phyloP scores from a whole-genome alignment of 2,888 invertebrate species.

The Ichneumoninae sp. region DNA sequence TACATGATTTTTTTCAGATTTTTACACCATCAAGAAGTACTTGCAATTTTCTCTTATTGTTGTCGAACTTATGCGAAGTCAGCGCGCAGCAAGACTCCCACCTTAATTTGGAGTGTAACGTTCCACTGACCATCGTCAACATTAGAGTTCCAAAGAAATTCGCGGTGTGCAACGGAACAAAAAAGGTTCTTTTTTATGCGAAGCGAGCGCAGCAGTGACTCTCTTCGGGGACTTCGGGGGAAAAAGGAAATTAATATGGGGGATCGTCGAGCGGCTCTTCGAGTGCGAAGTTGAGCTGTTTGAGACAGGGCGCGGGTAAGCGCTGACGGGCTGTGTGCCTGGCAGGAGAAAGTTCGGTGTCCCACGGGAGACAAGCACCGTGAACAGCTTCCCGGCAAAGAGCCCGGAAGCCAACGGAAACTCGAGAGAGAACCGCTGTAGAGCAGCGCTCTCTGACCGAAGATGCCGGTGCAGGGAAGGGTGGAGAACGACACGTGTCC shows the following conservation, averaged over 20 bases:
- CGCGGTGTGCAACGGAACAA: no score
- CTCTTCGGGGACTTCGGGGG: background rate
- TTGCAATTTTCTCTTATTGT: no score
- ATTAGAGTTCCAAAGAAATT: no score
- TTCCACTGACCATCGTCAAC: no score
- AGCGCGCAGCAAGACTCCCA: no score
- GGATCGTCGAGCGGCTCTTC: background rate
- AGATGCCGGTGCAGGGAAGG: conserved; percentile 26
- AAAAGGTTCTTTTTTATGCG: background rate
- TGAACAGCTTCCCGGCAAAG: conserved; percentile 37
- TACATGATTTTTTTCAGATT: no score
- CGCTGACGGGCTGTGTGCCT: conserved; percentile 24
- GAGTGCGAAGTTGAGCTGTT: conserved; percentile 26
- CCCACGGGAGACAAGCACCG: conserved; percentile 37
- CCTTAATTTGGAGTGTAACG: no score
- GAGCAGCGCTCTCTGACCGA: conserved; percentile 12
- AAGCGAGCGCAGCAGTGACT: background rate
- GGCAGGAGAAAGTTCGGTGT: conserved; percentile 42
- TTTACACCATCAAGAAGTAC: no score
- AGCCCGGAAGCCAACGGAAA: conserved; percentile 40
- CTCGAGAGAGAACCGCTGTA: conserved; percentile 25
- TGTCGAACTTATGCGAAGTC: no score
- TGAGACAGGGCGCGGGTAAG: conserved; percentile 12
- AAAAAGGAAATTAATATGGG: background rate
- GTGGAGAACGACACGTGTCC: conserved; percentile 26